Evolutionary conservation across 2,888 invertebrate species (phyloP), one percentile per base, ranked within the genome.

Genomic region (Capitulum mitella): DNA sequence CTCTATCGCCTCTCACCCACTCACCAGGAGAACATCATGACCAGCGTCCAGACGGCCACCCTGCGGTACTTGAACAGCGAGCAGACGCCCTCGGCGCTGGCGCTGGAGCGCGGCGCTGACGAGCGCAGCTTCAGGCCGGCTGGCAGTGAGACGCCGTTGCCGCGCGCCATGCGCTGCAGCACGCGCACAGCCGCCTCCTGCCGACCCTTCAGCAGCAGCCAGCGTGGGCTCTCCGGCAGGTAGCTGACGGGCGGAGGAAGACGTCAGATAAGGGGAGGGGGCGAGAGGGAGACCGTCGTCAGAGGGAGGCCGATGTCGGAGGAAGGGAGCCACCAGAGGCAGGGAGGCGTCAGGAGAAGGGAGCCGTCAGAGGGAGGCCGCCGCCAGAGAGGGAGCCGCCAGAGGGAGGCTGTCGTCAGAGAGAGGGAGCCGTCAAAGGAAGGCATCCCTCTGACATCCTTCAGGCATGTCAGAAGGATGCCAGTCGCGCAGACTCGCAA

Each of bases 151-250:
- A 8, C 26, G 22, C 70, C 70, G 70, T 40, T 70, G 1, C 37
- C 37, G 0, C 70, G 37, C 22, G 70, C 37, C 10, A 26, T 70
- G 3, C 70, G 40, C 26, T 40, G 70, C 70, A 70, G 70, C 40
- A 70, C 40, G 26, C 70, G 70, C 37, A 70, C 37, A 0, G 70
- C 70, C 26, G 70, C 70, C 37, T 70, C 70, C 37, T 3, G 40
- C 10, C 70, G 70, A 1, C 70, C 70, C 3, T 16, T 26, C 70
- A 40, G 70, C 40, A 70, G 70, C 40, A 70, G 70, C 70, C 70
- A 70, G 70, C 70, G 70, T 40, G 70, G 70, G 26, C 70, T 70
- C 70, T 70, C 70, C 70, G 70, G 70, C 40, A 70, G 22, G 70
- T 70, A 70, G 37, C 70, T 70, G 70, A 22, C 3, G 64, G 29